phyloP scores from a whole-genome alignment of 2,888 invertebrate genomes.

The Ophion slaviceki region DNA sequence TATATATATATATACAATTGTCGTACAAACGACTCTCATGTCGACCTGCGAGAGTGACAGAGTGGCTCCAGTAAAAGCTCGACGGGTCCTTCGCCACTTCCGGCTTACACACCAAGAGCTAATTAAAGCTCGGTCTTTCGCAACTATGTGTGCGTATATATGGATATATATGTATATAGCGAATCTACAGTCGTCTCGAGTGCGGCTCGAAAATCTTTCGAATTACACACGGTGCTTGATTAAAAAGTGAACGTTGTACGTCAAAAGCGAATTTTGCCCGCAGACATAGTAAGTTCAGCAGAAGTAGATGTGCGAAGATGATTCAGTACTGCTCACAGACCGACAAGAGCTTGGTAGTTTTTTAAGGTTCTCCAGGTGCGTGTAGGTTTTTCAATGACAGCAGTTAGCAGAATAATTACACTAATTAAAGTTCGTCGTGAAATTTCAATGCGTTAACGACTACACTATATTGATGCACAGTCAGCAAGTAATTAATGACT shows the following conservation, averaged over 20 bases:
- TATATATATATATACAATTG: conserved; percentile 15
- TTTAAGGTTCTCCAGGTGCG: background rate
- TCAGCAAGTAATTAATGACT: background rate
- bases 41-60: conserved; percentile 8
- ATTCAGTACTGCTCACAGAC: background rate
- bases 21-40: conserved; percentile 52
- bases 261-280: background rate
- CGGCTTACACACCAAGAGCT: conserved; percentile 38
- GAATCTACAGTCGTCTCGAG: conserved; percentile 19
- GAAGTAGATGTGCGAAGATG: background rate
- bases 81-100: conserved; percentile 34
- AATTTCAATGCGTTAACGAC: background rate
- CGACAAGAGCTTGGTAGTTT: too few relatives aligned
- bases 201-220: conserved; percentile 9
- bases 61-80: conserved; percentile 45
- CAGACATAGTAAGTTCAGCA: background rate
- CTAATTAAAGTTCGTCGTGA: background rate
- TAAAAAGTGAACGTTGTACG: conserved; percentile 18
- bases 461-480: background rate
- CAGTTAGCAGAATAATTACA: background rate
- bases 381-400: background rate
- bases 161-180: background rate
- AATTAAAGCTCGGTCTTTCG: conserved; percentile 50
- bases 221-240: conserved; percentile 10
- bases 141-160: conserved; percentile 9